Base-by-base conservation (phyloP, 1,140 invertebrate species). In the Neuroterus valhalla region DNA sequence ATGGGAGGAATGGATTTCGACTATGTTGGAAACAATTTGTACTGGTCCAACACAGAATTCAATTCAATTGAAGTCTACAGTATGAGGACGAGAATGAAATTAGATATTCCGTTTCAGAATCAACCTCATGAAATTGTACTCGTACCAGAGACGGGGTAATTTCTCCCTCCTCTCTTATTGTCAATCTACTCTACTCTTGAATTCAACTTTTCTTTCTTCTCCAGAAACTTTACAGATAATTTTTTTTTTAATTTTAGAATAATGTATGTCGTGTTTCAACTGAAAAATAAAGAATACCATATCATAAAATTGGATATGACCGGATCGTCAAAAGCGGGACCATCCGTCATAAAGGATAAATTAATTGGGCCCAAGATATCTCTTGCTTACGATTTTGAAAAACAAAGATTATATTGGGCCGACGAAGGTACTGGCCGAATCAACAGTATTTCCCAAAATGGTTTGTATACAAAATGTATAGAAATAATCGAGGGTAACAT, bases 1-100 rank as follows among this genome's bases (percentile, higher is more conserved):
- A 84, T 95, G 0, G 90, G 90, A 11, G 92, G 92, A 11, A 90
- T 96, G 90, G 92, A 91, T 77, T 94, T 93, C 81, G 95, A 96
- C 87, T 88, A 92, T 76, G 84, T 92, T 15, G 91, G 93, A 0
- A 92, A 94, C 45, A 93, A 93, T 75, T 83, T 96, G 0, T 96
- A 95, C 81, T 92, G 93, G 81, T 86, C 92, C 75, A 93, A 95
- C 79, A 82, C 82, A 0, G 88, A 91, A 1, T 87, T 90, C 17
- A 88, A 87, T 8, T 91, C 91, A 1, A 87, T 96, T 10, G 93
- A 94, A 80, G 90, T 93, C 5, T 66, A 90, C 14, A 92, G 84
- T 73, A 66, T 95, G 17, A 88, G 86, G 31, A 94, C 90, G 0
- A 84, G 84, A 8, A 79, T 91, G 0, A 91, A 91, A 10, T 93